Evolutionary conservation across 2,888 invertebrate species (phyloP), one percentile per base, ranked within the genome.

Genomic region (Drosophila maculinotata): DNA sequence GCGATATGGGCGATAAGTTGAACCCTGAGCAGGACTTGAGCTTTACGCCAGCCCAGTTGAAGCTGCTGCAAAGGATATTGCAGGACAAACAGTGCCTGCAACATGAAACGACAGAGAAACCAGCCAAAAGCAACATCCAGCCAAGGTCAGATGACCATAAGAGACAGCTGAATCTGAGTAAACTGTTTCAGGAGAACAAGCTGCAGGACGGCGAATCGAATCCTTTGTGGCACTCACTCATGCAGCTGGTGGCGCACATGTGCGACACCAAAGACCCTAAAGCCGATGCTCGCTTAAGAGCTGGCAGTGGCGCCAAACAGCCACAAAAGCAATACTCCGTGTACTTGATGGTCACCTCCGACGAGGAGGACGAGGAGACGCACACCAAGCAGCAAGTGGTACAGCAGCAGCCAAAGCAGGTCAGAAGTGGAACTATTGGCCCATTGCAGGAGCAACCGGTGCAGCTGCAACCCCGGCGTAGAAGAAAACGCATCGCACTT

Each of bases 341-440:
- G 4, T 82, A 86, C 23, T 5, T 86, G 0, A 39, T 68, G 47
- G 72, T 83, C 1, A 60, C 42, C 3, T 68, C 81, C 3, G 73
- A 81, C 6, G 79, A 72, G 4, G 84, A 81, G 0, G 68, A 66
- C 3, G 68, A 63, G 3, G 35, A 5, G 5, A 26, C 25, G 0
- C 5, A 15, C 10, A 12, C n/a, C 1, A 23, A 15, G 1, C 2
- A n/a, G n/a, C 3, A 10, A 5, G 1, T 14, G 10, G 3, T 3
- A 5, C 25, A 17, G 15, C 14, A n/a, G 42, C 5, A 35, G 14
- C 8, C 15, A 10, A 12, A 2, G 14, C 25, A 26, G 42, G 2
- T n/a, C 1, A 12, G 9, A 14, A 4, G 1, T 3, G 9, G 14
- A 20, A 26, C 20, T 2, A 35, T 9, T 4, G 9, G 5, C 2